A percentile compares a stretch with the other conserved stretches of the same genome.
Conservation (phyloP, 2,888 invertebrate genomes). For the Xanthorhoe designata region DNA sequence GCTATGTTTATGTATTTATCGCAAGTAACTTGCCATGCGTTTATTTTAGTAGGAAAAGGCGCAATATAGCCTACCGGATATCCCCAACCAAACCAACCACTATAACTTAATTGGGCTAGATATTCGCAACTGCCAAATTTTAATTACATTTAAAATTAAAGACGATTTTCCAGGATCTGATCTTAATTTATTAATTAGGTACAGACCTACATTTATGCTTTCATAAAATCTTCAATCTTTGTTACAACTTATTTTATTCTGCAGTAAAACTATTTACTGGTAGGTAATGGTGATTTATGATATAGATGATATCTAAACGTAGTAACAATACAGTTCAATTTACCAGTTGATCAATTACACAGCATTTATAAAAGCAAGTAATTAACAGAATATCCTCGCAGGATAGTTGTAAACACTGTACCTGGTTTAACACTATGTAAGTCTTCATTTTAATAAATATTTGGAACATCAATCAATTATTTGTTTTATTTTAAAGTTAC, state of each 20-base stretch:
- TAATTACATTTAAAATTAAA: not conserved
- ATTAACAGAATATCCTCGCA: conserved; percentile 53
- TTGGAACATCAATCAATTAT: conserved; percentile 69
- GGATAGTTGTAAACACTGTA: conserved; percentile 77
- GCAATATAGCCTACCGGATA: no score
- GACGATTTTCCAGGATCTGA: not conserved
- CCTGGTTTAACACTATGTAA: conserved; percentile 79
- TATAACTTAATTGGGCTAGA: not conserved
- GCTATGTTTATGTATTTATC: no score
- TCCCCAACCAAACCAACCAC: not conserved
- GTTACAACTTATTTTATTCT: no score
- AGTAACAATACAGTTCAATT: not conserved
- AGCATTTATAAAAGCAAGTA: conserved; percentile 23
- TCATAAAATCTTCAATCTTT: no score
- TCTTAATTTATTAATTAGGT: not conserved
- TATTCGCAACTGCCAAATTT: not conserved
- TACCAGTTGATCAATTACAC: conserved; percentile 27
- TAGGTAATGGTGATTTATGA: no score
- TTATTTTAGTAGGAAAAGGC: not conserved
- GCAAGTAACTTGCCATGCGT: not conserved
- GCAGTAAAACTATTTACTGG: no score
- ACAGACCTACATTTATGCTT: no score
- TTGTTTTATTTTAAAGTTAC: conserved; percentile 39
- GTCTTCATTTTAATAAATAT: conserved; percentile 83
- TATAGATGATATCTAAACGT: no score